phyloP scores from a whole-genome alignment of 2,113 vertebrate species.

The Hoplias malabaricus region DNA sequence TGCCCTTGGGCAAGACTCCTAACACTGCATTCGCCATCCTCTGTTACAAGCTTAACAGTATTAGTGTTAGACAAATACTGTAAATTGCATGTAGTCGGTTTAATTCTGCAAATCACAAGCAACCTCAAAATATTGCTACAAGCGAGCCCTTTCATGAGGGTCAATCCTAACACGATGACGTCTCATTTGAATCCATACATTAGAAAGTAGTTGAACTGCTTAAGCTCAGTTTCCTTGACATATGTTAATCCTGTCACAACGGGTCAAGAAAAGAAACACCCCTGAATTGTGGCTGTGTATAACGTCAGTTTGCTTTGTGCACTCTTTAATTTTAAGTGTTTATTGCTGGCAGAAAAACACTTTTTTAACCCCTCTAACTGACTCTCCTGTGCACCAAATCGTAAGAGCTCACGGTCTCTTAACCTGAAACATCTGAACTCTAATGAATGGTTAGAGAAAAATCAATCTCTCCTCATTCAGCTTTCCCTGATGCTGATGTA shows the following conservation, averaged over 20 bases:
- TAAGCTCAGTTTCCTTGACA: too few relatives aligned
- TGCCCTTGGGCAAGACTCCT: too few relatives aligned
- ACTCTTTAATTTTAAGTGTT: constrained; percentile 24
- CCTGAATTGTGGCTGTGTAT: background rate
- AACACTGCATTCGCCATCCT: too few relatives aligned
- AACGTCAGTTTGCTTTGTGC: background rate
- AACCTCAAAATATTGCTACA: too few relatives aligned
- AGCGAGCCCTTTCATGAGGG: too few relatives aligned
- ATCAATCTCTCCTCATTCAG: background rate
- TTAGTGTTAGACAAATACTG: too few relatives aligned
- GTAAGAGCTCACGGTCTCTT: constrained; percentile 2
- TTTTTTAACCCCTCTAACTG: background rate
- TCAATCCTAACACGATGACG: too few relatives aligned
- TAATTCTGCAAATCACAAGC: too few relatives aligned
- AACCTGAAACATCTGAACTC: constrained; percentile 17
- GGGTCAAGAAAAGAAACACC: background rate
- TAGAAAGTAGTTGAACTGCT: too few relatives aligned
- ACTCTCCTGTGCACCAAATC: background rate
- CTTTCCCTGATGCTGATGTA: background rate
- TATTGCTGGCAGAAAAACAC: background rate
- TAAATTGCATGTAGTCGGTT: too few relatives aligned
- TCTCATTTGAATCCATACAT: too few relatives aligned
- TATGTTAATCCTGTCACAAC: background rate
- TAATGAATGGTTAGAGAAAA: constrained; percentile 20
- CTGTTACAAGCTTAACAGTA: too few relatives aligned